Conservation (phyloP, 1,140 invertebrate species). For the Leptinotarsa texana region DNA sequence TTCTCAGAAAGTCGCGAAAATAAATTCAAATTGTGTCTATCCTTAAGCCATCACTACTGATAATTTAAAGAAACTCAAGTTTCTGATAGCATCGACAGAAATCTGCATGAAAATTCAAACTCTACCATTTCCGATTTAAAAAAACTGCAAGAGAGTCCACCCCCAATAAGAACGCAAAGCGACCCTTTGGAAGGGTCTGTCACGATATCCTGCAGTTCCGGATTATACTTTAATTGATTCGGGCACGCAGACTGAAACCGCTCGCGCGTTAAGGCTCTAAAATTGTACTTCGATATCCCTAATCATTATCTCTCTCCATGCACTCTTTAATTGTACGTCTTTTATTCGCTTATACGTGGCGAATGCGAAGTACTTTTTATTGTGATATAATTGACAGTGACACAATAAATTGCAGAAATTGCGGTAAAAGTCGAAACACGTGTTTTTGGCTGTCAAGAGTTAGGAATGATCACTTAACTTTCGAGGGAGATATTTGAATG, state of each 20-base stretch:
- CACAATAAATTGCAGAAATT: constrained; percentile 17
- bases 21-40: no score
- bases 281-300: constrained; percentile 54
- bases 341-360: constrained; percentile 41
- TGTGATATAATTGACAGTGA: constrained; percentile 21
- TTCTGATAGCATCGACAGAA: not conserved
- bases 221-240: constrained; percentile 58
- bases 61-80: no score
- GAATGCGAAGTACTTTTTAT: constrained; percentile 21
- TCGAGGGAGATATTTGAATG: not conserved
- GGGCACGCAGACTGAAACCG: constrained; percentile 54
- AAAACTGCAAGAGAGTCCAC: constrained; percentile 10
- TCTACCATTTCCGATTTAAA: not conserved
- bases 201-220: constrained; percentile 54
- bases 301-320: constrained; percentile 54
- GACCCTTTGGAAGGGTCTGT: constrained; percentile 46
- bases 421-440: constrained; percentile 12
- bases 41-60: no score
- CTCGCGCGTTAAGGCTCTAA: constrained; percentile 53
- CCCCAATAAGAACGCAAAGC: constrained; percentile 16
- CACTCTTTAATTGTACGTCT: constrained; percentile 50
- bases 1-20: no score
- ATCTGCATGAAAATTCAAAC: not conserved
- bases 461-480: not conserved
- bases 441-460: constrained; percentile 9